Percentiles rank a stretch among this genome's conserved stretches.
Conservation (phyloP, 2,888 invertebrate species). For the Drosophila robusta region DNA sequence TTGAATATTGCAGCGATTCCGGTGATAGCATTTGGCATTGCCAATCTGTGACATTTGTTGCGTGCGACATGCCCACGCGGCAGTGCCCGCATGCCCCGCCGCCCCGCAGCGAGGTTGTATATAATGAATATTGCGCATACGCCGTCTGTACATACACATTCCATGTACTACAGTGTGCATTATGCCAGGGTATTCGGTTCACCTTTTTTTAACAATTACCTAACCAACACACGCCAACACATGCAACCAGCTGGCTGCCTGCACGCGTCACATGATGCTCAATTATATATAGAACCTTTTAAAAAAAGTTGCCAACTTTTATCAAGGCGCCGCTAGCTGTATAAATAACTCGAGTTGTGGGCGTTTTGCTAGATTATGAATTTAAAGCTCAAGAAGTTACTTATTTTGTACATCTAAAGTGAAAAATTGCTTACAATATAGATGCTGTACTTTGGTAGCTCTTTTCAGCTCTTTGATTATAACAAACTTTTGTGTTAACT, state of each 20-base stretch:
- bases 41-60: conserved; percentile 52
- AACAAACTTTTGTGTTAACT: no score
- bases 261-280: conserved; percentile 33
- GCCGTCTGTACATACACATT: neutral
- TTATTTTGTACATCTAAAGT: neutral
- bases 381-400: neutral
- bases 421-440: neutral
- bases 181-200: conserved; percentile 14
- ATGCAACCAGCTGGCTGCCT: conserved; percentile 14
- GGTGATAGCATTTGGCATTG: conserved; percentile 29
- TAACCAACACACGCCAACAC: conserved; percentile 16
- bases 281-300: conserved; percentile 49
- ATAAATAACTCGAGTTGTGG: conserved; percentile 30
- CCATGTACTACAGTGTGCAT: conserved; percentile 8
- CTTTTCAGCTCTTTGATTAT: no score
- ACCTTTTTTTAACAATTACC: conserved; percentile 54
- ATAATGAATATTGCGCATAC: conserved; percentile 24
- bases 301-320: conserved; percentile 39
- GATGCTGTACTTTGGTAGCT: no score
- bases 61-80: conserved; percentile 17
- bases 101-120: conserved; percentile 1
- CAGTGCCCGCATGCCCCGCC: neutral
- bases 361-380: neutral
- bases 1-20: conserved; percentile 15
- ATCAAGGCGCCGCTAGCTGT: conserved; percentile 16